Evolutionary conservation across 2,888 invertebrate genomes (phyloP).

Genomic region (Drosophila phalerata): DNA sequence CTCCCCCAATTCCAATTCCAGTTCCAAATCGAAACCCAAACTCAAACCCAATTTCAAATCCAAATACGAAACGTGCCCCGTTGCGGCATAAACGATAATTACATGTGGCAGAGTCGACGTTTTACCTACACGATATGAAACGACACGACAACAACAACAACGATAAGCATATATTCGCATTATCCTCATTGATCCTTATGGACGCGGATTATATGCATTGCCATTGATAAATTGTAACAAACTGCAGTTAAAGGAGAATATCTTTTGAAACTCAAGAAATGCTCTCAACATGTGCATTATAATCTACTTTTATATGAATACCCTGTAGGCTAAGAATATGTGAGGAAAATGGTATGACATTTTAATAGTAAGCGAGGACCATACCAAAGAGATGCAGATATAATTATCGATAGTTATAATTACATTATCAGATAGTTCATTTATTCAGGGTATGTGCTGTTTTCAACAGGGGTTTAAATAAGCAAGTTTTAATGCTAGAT

Average conservation of each 20-base stretch:
- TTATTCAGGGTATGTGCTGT: no score
- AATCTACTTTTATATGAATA: constrained; percentile 36
- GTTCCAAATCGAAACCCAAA: constrained; percentile 34
- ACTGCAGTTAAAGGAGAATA: constrained; percentile 56
- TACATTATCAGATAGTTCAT: no score
- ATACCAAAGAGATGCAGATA: no score
- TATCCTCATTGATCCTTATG: constrained; percentile 78
- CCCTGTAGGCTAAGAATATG: not conserved
- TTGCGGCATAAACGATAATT: constrained; percentile 75
- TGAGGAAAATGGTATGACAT: not conserved
- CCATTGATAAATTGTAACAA: constrained; percentile 71
- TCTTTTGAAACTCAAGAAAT: constrained; percentile 58
- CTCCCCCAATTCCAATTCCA: constrained; percentile 32
- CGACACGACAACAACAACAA: not conserved
- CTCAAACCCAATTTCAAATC: constrained; percentile 29
- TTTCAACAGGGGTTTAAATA: no score
- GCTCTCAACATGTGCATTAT: constrained; percentile 60
- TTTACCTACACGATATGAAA: constrained; percentile 46
- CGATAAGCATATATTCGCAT: constrained; percentile 64
- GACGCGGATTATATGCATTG: constrained; percentile 70
- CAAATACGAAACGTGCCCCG: constrained; percentile 74
- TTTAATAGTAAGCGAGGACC: no score
- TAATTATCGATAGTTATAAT: no score
- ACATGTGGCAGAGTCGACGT: constrained; percentile 56
- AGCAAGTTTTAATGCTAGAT: no score